Base-by-base conservation (phyloP, 2,113 vertebrate genomes). In the Microtus pennsylvanicus region DNA sequence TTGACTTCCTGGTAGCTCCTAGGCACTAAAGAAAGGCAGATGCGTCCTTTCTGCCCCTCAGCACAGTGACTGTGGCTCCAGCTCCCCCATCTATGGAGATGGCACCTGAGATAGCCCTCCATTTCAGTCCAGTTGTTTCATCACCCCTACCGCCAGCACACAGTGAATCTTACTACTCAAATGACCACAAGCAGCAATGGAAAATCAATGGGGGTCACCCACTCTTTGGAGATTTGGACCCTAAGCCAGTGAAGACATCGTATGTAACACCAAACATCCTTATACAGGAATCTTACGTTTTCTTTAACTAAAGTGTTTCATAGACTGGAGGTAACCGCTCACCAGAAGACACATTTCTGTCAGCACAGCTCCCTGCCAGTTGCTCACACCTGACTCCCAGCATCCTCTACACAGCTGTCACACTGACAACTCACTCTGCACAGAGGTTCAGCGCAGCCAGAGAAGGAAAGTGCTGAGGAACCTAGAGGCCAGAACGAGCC, bases 401-500 rank as follows among this genome's bases (percentile, higher is more conserved):
- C 17, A 4, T 47, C 7, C 26, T 72, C 65, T 55, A 17, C 47
- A 88, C 1, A 12, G 55, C 83, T 26, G 24, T 42, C 70, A 22
- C 3, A 2, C 5, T 7, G 24, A 52, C 52, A 69, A 11, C 5
- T 3, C 2, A 9, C 2, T 2, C 0, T 26, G 38, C 28, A 61
- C 3, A 0, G 21, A 80, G 55, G 5, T 35, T 67, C 55, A 61
- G 38, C 5, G 8, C 28, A 87, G 55, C 45, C 50, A 67, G 22
- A 78, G 30, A 45, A 89, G 82, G 52, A 30, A 93, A 61, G 55
- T 33, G 30, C 61, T 85, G 50, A 88, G 45, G 33, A 78, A 55
- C 30, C 45, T 19, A 33, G 0, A 0, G n/a, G 65, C 26, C 45
- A 16, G 4, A 17, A 33, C 0, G 0, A 47, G 11, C 14, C 26